A percentile compares a stretch with the other conserved stretches of the same genome.
phyloP scores from a whole-genome alignment of 2,113 vertebrate genomes.

The Artemisiospiza belli region DNA sequence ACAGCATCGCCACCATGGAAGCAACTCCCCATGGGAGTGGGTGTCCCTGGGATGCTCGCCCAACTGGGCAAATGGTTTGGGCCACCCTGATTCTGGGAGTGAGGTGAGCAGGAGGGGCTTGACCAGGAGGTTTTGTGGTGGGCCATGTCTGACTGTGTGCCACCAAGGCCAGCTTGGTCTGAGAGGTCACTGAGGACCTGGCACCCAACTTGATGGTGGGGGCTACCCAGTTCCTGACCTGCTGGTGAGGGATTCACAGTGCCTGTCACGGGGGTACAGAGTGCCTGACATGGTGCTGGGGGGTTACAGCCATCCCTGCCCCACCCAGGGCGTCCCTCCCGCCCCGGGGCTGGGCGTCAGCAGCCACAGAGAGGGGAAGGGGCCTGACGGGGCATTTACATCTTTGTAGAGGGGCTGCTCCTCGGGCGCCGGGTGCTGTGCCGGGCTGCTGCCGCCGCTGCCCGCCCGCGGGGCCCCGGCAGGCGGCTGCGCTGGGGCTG shows the following conservation, averaged over 20 bases:
- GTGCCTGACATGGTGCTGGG: rapidly evolving
- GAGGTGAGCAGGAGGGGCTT: too few relatives aligned
- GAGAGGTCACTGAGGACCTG: rapidly evolving
- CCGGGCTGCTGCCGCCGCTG: conserved; percentile 63
- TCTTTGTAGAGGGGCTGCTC: conserved; percentile 90
- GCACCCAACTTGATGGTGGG: rapidly evolving
- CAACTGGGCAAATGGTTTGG: rapidly evolving
- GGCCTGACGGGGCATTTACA: conserved; percentile 89
- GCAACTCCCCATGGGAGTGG: rapidly evolving
- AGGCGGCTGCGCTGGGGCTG: conserved; percentile 49
- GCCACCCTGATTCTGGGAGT: neutral
- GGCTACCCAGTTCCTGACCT: rapidly evolving
- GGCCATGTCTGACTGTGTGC: rapidly evolving
- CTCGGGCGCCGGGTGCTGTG: conserved; percentile 80
- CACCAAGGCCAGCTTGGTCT: neutral
- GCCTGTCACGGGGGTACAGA: too few relatives aligned
- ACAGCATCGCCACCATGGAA: rapidly evolving
- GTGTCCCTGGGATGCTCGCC: rapidly evolving
- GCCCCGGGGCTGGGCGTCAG: conserved; percentile 76
- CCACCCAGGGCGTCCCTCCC: conserved; percentile 36
- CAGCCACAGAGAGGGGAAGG: conserved; percentile 76
- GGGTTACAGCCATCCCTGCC: conserved; percentile 74
- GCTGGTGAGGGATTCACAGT: neutral
- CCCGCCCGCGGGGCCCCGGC: conserved; percentile 11
- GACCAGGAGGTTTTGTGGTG: rapidly evolving